Evolutionary conservation across 2,113 vertebrate species (phyloP), one percentile per base, ranked within the genome.

Genomic region (Pampusana beccarii): DNA sequence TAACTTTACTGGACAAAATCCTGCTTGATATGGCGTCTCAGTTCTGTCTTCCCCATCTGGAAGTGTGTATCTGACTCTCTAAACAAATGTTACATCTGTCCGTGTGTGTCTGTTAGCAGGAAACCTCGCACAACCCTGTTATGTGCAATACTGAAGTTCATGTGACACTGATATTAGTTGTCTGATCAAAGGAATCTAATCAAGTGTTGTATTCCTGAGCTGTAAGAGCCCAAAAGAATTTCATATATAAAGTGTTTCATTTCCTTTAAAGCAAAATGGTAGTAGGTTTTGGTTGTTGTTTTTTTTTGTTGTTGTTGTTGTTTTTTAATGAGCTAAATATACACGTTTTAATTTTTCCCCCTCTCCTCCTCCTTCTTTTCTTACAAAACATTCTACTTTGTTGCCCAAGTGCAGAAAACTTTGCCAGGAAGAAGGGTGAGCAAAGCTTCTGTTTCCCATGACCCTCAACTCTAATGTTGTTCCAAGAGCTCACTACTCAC

Each of bases 361-460:
- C 8, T 64, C 16, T 75, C 15, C 34, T 69, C 18, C 50, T 90
- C 57, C 56, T 89, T 48, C 82, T 95, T 9, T 94, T 97, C 92
- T 95, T 96, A 94, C 97, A 97, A 95, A 97, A 97, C 90, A 89
- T 80, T 95, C 85, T 96, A 96, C 84, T 97, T 93, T 92, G 90
- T 95, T 96, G 88, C 97, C 92, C 96, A 93, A 93, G 89, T 82
- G 48, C 77, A 96, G 87, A 97, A 96, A 96, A 89, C 92, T 92
- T 95, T 96, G 97, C 97, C 98, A 98, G 98, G 97, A 98, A 98
- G 97, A 96, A 96, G 98, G 97, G 97, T 98, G 97, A 98, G 96
- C 81, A 80, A 91, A 96, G 90, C 94, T 97, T 95, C 95, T 98
- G 94, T 98, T 98, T 98, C 98, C 98, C 98, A 98, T 98, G 98